Evolutionary conservation across 2,113 vertebrate species (phyloP).

Genomic region (Isurus oxyrinchus): DNA sequence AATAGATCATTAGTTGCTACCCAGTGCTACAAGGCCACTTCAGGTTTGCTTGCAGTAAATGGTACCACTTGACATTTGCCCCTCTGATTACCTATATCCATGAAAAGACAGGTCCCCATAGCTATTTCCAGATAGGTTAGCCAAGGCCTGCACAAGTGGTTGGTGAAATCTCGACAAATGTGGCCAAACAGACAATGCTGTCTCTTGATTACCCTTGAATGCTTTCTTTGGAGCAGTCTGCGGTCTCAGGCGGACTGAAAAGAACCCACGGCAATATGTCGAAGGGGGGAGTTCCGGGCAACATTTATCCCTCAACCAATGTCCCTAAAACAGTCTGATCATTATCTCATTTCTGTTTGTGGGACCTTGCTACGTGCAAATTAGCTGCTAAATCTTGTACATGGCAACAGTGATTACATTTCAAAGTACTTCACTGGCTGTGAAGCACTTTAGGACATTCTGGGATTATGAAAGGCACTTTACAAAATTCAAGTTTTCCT

Average conservation of each 20-base stretch:
- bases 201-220: neutral
- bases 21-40: neutral
- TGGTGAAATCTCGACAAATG: neutral
- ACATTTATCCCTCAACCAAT: no score
- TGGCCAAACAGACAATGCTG: neutral
- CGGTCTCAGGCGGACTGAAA: neutral
- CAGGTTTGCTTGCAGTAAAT: neutral
- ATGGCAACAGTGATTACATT: neutral
- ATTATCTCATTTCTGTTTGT: no score
- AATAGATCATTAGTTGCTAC: neutral
- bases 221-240: neutral
- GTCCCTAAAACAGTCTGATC: no score
- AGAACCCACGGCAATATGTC: neutral
- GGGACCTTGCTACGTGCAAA: no score
- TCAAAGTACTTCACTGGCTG: neutral
- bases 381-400: neutral
- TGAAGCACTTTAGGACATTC: neutral
- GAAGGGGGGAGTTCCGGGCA: no score
- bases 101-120: neutral
- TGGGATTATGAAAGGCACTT: neutral
- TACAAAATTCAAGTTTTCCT: neutral
- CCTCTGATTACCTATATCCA: neutral
- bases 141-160: neutral
- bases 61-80: neutral
- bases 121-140: neutral